These are phyloP conservation scores for Phasianus colchicus DNA, from an alignment of 2,113 vertebrate species.

Conservation along the genomic window DNA sequence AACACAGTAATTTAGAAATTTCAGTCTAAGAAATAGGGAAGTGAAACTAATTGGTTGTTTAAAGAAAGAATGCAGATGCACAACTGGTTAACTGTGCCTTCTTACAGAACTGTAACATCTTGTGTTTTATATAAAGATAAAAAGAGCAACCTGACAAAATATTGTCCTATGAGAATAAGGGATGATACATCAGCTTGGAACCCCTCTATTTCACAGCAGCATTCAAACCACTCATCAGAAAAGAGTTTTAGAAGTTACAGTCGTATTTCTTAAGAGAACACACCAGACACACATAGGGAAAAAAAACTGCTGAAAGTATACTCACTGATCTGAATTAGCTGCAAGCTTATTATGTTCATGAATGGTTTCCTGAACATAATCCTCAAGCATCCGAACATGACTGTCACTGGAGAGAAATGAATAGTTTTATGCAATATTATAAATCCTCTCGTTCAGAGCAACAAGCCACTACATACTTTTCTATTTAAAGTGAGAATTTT, in stretches of 20 bases:
- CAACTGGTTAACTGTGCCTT: neutral
- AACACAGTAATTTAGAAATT: neutral
- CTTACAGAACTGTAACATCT: neutral
- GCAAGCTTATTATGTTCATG: constrained; percentile 97
- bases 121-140: neutral
- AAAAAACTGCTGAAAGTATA: neutral
- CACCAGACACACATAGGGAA: fast-evolving
- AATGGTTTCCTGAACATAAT: constrained; percentile 96
- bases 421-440: neutral
- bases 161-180: neutral
- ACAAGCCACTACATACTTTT: neutral
- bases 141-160: neutral
- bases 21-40: neutral
- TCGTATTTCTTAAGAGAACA: fast-evolving
- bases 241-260: neutral
- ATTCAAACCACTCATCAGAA: neutral
- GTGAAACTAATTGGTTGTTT: neutral
- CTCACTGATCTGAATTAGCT: constrained; percentile 95
- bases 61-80: neutral
- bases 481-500: neutral
- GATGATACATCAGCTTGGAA: neutral
- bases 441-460: neutral
- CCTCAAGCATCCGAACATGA: constrained; percentile 97
- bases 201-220: neutral
- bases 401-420: constrained; percentile 84